Evolutionary conservation across 2,113 vertebrate genomes (phyloP).

Genomic region (Neotoma lepida): DNA sequence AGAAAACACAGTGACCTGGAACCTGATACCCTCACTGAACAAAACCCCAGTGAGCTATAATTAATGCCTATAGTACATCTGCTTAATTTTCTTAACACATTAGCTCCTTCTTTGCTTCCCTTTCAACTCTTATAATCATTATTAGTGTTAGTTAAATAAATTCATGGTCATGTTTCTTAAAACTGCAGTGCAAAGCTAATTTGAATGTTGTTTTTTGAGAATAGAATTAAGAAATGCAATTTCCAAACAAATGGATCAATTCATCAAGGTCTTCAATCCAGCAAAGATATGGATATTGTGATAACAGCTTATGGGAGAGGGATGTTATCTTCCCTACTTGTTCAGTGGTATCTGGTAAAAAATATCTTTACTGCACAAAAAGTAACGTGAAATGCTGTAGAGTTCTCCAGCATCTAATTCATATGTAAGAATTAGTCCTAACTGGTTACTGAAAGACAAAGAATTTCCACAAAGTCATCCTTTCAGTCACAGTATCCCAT

Average conservation of each 20-base stretch:
- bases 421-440: not conserved
- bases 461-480: not conserved
- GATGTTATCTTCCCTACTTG: constrained; percentile 1
- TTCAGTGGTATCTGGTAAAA: not conserved
- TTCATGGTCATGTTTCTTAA: not conserved
- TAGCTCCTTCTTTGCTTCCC: not conserved
- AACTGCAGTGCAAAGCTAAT: not conserved
- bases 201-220: not conserved
- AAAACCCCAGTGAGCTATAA: constrained; percentile 42
- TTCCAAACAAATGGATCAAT: not conserved
- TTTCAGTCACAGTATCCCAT: not conserved
- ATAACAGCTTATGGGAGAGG: not conserved
- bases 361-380: not conserved
- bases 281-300: not conserved
- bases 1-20: constrained; percentile 48
- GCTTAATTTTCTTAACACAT: constrained; percentile 39
- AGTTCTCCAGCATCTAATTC: not conserved
- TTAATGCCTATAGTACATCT: constrained; percentile 37
- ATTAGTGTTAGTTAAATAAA: constrained; percentile 2
- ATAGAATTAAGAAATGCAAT: not conserved
- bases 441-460: not conserved
- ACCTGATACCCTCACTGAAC: constrained; percentile 32
- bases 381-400: not conserved
- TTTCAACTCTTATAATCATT: not conserved
- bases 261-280: not conserved